Percentiles rank a stretch among this genome's conserved stretches.
These are phyloP conservation scores for Pseudolycoriella hygida DNA, from an alignment of 2,888 invertebrate genomes.

Conservation along the genomic window DNA sequence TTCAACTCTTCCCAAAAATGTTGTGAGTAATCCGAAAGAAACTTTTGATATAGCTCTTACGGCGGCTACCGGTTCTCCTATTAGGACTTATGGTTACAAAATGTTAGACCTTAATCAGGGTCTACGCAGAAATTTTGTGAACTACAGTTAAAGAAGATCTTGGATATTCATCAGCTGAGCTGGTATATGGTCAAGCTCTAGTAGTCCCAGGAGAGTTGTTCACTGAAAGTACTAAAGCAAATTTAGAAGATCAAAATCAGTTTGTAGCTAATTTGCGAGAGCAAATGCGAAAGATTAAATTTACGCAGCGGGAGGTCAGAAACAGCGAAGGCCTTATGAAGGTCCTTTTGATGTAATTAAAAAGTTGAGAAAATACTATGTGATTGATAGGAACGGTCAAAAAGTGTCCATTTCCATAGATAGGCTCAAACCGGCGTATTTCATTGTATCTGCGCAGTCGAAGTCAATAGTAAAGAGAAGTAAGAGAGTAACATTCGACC, in stretches of 20 bases:
- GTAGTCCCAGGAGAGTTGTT: neutral
- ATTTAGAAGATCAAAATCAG: neutral
- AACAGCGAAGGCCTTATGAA: conserved; percentile 12
- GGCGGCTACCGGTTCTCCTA: neutral
- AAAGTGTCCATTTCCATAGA: conserved; percentile 11
- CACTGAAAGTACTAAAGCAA: neutral
- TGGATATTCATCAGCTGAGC: neutral
- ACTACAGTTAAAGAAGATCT: neutral
- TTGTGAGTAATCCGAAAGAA: neutral
- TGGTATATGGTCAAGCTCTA: neutral
- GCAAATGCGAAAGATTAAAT: no score
- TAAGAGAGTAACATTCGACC: no score
- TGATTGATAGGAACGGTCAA: conserved; percentile 10
- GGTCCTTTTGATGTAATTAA: conserved; percentile 13
- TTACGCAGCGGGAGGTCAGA: neutral
- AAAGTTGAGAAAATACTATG: conserved; percentile 10
- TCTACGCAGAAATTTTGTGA: neutral
- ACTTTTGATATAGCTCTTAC: neutral
- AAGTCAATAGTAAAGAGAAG: no score
- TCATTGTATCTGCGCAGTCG: no score
- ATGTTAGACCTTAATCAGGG: neutral
- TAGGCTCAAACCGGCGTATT: conserved; percentile 13
- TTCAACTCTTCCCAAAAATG: neutral
- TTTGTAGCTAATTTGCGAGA: no score
- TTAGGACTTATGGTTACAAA: neutral